Base-by-base conservation (phyloP, 2,113 vertebrate genomes). In the Phylloscopus trochiloides region DNA sequence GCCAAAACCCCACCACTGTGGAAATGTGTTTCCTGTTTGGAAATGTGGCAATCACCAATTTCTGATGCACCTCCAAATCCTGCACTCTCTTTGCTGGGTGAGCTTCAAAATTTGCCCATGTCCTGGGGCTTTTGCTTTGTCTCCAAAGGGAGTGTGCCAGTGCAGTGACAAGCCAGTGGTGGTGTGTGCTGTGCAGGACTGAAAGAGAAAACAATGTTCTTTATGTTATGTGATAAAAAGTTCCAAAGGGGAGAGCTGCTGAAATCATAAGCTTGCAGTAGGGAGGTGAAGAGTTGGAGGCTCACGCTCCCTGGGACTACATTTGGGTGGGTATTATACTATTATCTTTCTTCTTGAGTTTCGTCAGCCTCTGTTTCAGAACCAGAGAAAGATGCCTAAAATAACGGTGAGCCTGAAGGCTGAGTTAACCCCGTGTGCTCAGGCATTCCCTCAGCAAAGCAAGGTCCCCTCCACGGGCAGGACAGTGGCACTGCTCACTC, bases 401-500 rank as follows among this genome's bases (percentile, higher is more conserved):
- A 55, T 47, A 51, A 50, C 4, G 0, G 1, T 38, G 52, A 88
- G 40, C 40, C 52, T 40, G 24, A 63, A 70, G 24, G 24, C 5
- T 63, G 73, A 42, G 20, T 80, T 87, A 92, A 63, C 47, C 65
- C 72, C 0, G 0, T 25, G 57, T 32, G 55, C 68, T 62, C 63
- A 17, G 6, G 0, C 7, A 1, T 40, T 77, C 7, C n/a, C 80
- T 12, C 0, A 2, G 48, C 24, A 40, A 43, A 63, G 42, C 6
- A 4, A 31, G 29, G 28, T 29, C 62, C 12, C 12, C 38, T 83
- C 42, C 34, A 31, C 0, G 0, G 25, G 50, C 54, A 76, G 76
- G 43, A 48, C 50, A 45, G 34, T 1, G 0, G 7, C 4, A 2
- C 34, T 0, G 2, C 54, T 45, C 66, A 4, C 5, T 47, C 9